These are phyloP conservation scores for Trissolcus basalis DNA, from an alignment of 1,140 invertebrate species.

Conservation along the genomic window DNA sequence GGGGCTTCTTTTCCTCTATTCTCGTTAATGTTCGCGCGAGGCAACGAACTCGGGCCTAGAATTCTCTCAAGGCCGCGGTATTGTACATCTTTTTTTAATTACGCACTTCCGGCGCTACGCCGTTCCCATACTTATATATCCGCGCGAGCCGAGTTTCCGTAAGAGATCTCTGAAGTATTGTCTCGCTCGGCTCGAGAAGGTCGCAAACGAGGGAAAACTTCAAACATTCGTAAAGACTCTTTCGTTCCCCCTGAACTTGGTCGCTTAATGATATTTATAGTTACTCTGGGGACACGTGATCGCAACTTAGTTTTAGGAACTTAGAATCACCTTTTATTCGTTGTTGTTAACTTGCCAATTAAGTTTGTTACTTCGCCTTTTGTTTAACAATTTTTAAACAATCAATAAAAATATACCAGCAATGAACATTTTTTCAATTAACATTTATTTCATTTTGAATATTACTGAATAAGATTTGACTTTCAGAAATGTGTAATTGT, in stretches of 20 bases:
- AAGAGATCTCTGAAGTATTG: constrained; percentile 50
- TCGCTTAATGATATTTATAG: constrained; percentile 69
- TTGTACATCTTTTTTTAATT: constrained; percentile 71
- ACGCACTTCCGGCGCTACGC: constrained; percentile 66
- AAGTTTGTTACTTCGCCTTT: no score
- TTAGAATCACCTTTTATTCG: no score
- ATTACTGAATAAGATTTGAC: no score
- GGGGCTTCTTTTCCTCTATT: constrained; percentile 35
- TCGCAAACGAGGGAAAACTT: constrained; percentile 65
- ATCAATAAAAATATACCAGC: no score
- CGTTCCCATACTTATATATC: constrained; percentile 64
- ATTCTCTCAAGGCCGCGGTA: constrained; percentile 65
- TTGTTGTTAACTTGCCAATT: no score
- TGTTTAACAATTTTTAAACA: no score
- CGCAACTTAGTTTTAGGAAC: constrained; percentile 22
- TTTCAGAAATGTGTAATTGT: no score
- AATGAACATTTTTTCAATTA: no score
- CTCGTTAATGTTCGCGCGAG: constrained; percentile 43
- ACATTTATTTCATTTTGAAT: no score
- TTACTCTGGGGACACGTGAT: constrained; percentile 55
- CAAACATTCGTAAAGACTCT: constrained; percentile 61
- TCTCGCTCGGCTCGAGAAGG: constrained; percentile 46
- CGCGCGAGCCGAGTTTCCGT: constrained; percentile 61
- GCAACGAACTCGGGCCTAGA: constrained; percentile 64
- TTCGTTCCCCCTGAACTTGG: constrained; percentile 73